Percentiles rank a stretch among this genome's conserved stretches.
Conservation (phyloP, 2,797 vertebrate genomes). For the Hydrocynus forskahlii region DNA sequence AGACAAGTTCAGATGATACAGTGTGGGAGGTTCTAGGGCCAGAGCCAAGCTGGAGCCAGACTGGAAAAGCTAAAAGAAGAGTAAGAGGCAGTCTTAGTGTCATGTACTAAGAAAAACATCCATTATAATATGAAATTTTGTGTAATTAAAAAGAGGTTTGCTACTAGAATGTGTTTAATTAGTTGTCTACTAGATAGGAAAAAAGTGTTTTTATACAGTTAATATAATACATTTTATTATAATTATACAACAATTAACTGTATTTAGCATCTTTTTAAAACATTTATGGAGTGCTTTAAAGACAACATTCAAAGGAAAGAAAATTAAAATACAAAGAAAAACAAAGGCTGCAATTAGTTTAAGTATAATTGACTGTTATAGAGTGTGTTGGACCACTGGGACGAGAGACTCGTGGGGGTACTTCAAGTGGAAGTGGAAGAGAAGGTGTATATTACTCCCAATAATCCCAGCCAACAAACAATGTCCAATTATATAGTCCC, state of each 20-base stretch:
- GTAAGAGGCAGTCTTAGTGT: background rate
- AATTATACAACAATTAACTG: background rate
- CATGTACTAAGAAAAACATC: background rate
- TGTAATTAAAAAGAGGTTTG: background rate
- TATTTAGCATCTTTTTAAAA: no score
- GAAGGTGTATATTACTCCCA: no score
- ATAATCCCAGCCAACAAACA: no score
- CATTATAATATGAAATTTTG: background rate
- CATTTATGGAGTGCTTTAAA: no score
- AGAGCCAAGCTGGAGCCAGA: background rate
- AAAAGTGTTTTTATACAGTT: background rate
- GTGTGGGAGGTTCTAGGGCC: background rate
- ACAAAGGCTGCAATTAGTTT: no score
- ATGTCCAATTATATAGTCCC: no score
- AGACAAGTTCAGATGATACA: background rate
- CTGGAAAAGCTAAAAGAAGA: background rate
- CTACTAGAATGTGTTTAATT: background rate
- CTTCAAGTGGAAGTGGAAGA: no score
- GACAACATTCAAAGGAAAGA: no score
- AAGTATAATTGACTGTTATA: no score
- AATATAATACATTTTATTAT: background rate
- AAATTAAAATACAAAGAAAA: no score
- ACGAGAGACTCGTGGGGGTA: no score
- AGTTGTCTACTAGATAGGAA: background rate
- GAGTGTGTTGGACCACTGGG: no score